Percentiles rank a stretch among this genome's conserved stretches.
Evolutionary conservation across 2,113 vertebrate genomes (phyloP).

Genomic region (Progne subis): DNA sequence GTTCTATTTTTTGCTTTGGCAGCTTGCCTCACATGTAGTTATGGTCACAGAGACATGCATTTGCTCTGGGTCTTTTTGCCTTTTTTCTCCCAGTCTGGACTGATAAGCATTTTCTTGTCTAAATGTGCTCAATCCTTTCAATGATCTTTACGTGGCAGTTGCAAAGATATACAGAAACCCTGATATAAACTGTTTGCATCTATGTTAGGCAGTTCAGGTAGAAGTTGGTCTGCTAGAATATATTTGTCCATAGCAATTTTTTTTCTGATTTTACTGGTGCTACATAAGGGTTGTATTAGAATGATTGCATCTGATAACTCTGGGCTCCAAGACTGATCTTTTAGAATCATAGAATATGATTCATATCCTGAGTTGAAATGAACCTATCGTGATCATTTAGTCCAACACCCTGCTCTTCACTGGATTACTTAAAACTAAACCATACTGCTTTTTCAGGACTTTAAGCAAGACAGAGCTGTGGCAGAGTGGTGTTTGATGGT

Average conservation of each 20-base stretch:
- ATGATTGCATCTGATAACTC: neutral
- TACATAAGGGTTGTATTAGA: neutral
- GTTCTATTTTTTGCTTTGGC: neutral
- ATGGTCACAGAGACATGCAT: neutral
- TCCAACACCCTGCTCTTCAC: neutral
- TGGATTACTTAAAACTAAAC: neutral
- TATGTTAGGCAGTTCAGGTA: neutral
- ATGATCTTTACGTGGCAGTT: neutral
- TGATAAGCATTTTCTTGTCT: neutral
- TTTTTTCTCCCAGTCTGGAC: neutral
- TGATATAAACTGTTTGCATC: neutral
- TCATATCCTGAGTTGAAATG: rapidly evolving
- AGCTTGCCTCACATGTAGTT: neutral
- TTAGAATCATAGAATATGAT: neutral
- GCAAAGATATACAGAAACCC: neutral
- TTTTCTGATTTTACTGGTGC: neutral
- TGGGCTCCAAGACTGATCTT: neutral
- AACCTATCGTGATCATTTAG: neutral
- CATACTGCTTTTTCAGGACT: neutral
- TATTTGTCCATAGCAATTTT: neutral
- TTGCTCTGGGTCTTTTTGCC: neutral
- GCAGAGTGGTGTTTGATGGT: too few species aligned
- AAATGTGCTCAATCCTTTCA: neutral
- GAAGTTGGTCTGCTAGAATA: neutral
- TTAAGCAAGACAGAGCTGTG: neutral